A percentile compares a stretch with the other conserved stretches of the same genome.
These are phyloP conservation scores for Brachionus calyciflorus DNA, from an alignment of 1,140 invertebrate genomes.

Conservation along the genomic window DNA sequence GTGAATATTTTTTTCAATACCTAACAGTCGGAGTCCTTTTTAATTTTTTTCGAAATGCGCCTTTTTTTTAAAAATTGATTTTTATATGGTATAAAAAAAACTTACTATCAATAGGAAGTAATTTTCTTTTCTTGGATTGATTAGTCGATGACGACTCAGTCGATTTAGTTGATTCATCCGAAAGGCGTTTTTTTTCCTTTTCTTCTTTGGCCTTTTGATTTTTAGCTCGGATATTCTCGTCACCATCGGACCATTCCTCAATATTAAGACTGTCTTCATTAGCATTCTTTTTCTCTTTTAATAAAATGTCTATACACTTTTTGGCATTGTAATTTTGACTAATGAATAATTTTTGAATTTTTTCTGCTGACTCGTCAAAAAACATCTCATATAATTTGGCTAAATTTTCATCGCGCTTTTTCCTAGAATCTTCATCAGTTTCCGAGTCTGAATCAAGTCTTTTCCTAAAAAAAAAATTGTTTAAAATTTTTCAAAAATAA, in stretches of 20 bases:
- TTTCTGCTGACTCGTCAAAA: background rate
- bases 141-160: constrained; percentile 7
- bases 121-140: constrained; percentile 29
- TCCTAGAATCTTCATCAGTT: background rate
- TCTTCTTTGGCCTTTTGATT: background rate
- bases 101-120: background rate
- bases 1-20: no score
- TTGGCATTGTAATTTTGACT: constrained; percentile 26
- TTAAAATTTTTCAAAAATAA: background rate
- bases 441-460: background rate
- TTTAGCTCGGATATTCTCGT: constrained; percentile 20
- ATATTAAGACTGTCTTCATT: background rate
- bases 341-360: constrained; percentile 20
- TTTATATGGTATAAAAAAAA: background rate
- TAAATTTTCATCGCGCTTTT: constrained; percentile 17
- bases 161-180: constrained; percentile 10
- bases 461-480: background rate
- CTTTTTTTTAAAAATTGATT: no score
- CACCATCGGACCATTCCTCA: constrained; percentile 44
- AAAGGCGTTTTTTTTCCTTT: background rate
- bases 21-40: no score
- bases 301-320: constrained; percentile 44
- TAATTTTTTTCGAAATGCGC: no score
- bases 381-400: constrained; percentile 42
- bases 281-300: background rate